These are phyloP conservation scores for Sebastiscus tertius DNA, from an alignment of 2,797 vertebrate species.

Conservation along the genomic window DNA sequence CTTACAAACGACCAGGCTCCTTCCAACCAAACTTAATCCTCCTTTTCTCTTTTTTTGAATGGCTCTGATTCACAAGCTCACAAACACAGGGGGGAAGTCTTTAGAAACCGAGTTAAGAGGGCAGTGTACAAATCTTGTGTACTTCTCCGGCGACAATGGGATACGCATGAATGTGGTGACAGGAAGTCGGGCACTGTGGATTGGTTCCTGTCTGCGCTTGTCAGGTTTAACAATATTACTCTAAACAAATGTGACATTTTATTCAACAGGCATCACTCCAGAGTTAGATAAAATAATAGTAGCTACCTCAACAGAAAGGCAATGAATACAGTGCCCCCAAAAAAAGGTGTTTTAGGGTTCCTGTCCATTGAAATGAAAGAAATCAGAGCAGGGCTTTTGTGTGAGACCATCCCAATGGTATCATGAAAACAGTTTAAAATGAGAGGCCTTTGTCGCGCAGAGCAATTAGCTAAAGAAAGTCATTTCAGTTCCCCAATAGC, in stretches of 20 bases:
- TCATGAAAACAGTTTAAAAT: slow-evolving; percentile 30
- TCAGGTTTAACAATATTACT: slow-evolving; percentile 53
- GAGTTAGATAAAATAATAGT: slow-evolving; percentile 21
- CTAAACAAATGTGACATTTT: slow-evolving; percentile 53
- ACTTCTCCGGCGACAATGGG: slow-evolving; percentile 26
- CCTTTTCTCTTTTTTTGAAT: slow-evolving; percentile 52
- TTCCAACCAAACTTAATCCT: slow-evolving; percentile 71
- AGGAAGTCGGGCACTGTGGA: slow-evolving; percentile 44
- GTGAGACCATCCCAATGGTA: slow-evolving; percentile 16
- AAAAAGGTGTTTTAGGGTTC: background rate
- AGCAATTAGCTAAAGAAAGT: slow-evolving; percentile 58
- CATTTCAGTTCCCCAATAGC: slow-evolving; percentile 29
- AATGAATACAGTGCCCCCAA: background rate
- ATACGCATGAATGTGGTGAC: slow-evolving; percentile 37
- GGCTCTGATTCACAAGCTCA: slow-evolving; percentile 44
- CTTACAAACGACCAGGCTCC: slow-evolving; percentile 57
- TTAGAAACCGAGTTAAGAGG: slow-evolving; percentile 41
- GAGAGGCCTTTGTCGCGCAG: slow-evolving; percentile 38
- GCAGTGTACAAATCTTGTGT: slow-evolving; percentile 31
- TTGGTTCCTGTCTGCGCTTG: slow-evolving; percentile 35
- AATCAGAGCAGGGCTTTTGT: slow-evolving; percentile 40
- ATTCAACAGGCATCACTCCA: slow-evolving; percentile 48
- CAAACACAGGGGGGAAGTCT: slow-evolving; percentile 45
- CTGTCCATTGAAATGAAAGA: slow-evolving; percentile 40
- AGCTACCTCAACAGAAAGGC: slow-evolving; percentile 3